Percentiles rank a stretch among this genome's conserved stretches.
phyloP scores from a whole-genome alignment of 2,888 invertebrate genomes.

The Spilarctia lutea region DNA sequence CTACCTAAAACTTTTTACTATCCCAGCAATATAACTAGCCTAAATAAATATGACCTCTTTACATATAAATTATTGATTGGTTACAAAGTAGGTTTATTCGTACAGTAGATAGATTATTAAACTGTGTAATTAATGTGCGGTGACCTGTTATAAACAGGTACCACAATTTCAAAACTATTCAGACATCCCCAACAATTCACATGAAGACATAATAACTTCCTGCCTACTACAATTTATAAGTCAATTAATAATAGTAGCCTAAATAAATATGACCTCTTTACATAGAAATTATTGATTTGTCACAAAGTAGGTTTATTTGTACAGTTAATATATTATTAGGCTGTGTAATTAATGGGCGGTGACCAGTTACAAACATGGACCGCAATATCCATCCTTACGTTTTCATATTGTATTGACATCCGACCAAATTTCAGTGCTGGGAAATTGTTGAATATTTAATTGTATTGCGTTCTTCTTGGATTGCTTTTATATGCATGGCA shows the following conservation, averaged over 20 bases:
- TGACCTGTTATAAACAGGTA: neutral
- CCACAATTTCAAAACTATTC: neutral
- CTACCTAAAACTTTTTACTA: neutral
- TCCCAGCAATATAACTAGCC: neutral
- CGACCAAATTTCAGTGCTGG: neutral
- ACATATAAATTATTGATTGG: conserved; percentile 1
- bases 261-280: neutral
- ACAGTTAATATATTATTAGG: neutral
- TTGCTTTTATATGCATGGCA: neutral
- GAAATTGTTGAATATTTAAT: neutral
- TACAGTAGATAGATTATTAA: conserved; percentile 6
- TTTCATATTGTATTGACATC: neutral
- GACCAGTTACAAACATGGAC: neutral
- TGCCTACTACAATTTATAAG: neutral
- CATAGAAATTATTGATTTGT: conserved; percentile 1
- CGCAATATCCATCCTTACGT: neutral
- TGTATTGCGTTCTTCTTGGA: neutral
- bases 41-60: conserved; percentile 7
- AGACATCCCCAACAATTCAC: too few species aligned
- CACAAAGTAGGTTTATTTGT: neutral
- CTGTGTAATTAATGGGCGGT: neutral
- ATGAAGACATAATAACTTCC: too few species aligned
- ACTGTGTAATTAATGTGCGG: neutral
- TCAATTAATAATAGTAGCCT: neutral
- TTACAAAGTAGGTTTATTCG: neutral